Evolutionary conservation across 1,140 invertebrate genomes (phyloP).

Genomic region (Drosophila kepulauana): DNA sequence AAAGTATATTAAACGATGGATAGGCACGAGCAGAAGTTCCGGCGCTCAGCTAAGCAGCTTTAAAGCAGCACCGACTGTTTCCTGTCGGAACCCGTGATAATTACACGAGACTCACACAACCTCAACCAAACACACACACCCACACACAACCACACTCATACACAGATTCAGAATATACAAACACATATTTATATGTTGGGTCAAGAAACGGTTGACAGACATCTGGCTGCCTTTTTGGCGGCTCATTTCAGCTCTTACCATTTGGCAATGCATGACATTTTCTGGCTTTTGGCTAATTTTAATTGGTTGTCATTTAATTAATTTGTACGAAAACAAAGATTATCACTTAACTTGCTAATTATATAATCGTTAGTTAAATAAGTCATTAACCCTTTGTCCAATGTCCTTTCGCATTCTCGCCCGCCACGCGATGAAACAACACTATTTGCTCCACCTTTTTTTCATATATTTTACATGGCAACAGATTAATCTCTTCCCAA

Average conservation of each 20-base stretch:
- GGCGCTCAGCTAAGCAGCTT: conserved; percentile 52
- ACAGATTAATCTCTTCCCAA: conserved; percentile 23
- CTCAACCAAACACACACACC: background rate
- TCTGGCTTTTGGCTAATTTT: conserved; percentile 24
- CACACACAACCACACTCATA: background rate
- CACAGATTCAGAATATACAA: background rate
- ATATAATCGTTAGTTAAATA: conserved; percentile 31
- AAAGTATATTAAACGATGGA: conserved; percentile 69
- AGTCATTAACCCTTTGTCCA: conserved; percentile 10
- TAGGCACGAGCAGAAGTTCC: conserved; percentile 51
- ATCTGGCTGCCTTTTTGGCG: conserved; percentile 34
- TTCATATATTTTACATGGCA: conserved; percentile 6
- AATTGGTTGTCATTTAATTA: conserved; percentile 44
- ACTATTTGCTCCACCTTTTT: conserved; percentile 5
- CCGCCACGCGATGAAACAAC: background rate
- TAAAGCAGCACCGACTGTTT: conserved; percentile 58
- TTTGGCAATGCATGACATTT: conserved; percentile 29
- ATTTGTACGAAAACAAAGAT: conserved; percentile 32
- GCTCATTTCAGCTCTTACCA: conserved; percentile 57
- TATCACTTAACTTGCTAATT: conserved; percentile 35
- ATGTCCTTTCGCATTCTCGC: background rate
- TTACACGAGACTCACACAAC: conserved; percentile 27
- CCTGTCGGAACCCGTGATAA: conserved; percentile 30
- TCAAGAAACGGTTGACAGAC: conserved; percentile 3
- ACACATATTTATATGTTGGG: conserved; percentile 12